Base-by-base conservation (phyloP, 2,888 invertebrate species). In the Reticulitermes lucifugus region DNA sequence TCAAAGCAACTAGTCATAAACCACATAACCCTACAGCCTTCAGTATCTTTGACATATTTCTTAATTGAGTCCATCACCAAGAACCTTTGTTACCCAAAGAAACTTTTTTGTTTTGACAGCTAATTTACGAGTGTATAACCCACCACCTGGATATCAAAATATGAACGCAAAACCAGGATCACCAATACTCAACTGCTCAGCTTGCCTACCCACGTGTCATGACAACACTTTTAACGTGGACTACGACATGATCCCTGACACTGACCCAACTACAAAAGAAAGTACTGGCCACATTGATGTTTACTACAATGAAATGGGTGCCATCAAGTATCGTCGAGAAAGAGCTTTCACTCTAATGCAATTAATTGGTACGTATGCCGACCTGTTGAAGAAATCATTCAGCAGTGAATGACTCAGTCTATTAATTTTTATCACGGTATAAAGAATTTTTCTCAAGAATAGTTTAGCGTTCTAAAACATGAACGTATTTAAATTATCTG, bases 121-220 rank as follows among this genome's bases (percentile, higher is more conserved):
- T 46, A 87, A 87, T n/a, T 73, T 89, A 41, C 86, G 88, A 43
- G 88, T 88, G 75, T 88, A 86, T 84, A 87, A 88, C 25, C 89
- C 89, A 21, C 88, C 89, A 41, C 86, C 86, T 22, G 86, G 87
- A 14, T 86, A 87, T n/a, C 81, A 87, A 51, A 88, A 88, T 21
- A 88, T 88, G 43, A 84, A 84, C 35, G 80, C 86, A 25, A 84
- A 84, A 0, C 85, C 86, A 70, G 79, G 85, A 59, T 46, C 77
- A 18, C 83, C 83, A 46, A 87, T 87, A 0, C 85, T 87, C 2
- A 87, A 88, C 79, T 89, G 89, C 83, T 86, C 88, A 0, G 86
- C 87, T n/a, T 89, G 89, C 80, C 84, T 88, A 46, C 89, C 89
- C 1, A 88, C 89, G 10, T 89, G 89, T 83, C 88, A 89, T 80